These are phyloP conservation scores for Tenthredo mesomela DNA, from an alignment of 2,888 invertebrate species.

Conservation along the genomic window DNA sequence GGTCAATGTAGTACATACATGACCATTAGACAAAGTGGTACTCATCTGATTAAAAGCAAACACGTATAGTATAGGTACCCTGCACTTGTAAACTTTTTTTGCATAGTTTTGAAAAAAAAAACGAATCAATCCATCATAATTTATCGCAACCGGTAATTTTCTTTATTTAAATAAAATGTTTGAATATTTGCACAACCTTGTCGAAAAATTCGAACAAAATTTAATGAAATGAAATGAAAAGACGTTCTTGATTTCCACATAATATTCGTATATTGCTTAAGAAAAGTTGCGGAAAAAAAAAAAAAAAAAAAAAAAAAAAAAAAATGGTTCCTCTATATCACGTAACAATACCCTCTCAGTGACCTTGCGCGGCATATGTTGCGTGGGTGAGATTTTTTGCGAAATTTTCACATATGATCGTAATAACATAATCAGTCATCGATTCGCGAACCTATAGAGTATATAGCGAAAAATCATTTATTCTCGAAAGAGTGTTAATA, in stretches of 20 bases:
- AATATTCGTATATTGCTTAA: not conserved
- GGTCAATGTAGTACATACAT: not conserved
- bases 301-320: not conserved
- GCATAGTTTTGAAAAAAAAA: no score
- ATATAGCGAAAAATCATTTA: not conserved
- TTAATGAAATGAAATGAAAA: not conserved
- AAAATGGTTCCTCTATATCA: conserved; percentile 7
- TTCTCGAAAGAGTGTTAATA: not conserved
- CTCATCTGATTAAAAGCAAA: conserved; percentile 2
- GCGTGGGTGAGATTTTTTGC: conserved; percentile 25
- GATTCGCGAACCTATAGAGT: not conserved
- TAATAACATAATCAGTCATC: not conserved
- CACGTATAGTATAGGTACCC: not conserved
- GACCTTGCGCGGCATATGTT: conserved; percentile 28
- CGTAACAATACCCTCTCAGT: conserved; percentile 46
- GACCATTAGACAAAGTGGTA: not conserved
- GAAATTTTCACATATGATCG: not conserved
- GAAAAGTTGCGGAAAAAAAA: not conserved
- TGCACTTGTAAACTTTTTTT: not conserved
- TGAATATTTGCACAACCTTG: not conserved
- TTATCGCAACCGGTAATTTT: not conserved
- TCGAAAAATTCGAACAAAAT: not conserved
- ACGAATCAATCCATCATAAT: not conserved
- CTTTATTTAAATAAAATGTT: not conserved
- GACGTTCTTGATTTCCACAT: not conserved